Conservation (phyloP, 2,888 invertebrate species). For the Antheraea yamamai region DNA sequence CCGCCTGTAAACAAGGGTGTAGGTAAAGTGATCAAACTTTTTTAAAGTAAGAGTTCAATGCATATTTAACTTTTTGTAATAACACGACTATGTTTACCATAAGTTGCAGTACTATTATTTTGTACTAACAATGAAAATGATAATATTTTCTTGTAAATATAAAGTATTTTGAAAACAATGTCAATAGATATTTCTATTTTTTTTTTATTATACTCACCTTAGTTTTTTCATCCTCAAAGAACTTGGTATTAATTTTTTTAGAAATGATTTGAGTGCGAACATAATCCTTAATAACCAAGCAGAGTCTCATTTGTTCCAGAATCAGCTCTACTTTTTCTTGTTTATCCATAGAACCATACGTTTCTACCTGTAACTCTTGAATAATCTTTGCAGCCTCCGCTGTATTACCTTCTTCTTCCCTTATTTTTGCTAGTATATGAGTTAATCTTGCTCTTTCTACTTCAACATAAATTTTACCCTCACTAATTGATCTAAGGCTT, state of each 20-base stretch:
- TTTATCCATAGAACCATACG: slow-evolving; percentile 99
- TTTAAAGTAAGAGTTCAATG: no score
- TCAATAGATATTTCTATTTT: not conserved
- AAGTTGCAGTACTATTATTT: no score
- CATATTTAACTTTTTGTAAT: no score
- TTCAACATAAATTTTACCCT: slow-evolving; percentile 99
- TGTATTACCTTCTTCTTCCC: slow-evolving; percentile 91
- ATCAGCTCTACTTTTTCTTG: slow-evolving; percentile 98
- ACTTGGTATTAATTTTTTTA: slow-evolving; percentile 98
- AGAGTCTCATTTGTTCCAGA: slow-evolving; percentile 98
- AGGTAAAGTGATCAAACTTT: no score
- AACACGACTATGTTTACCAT: no score
- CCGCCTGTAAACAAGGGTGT: no score
- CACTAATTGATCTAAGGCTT: slow-evolving; percentile 96
- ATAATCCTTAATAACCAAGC: slow-evolving; percentile 97
- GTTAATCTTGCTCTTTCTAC: slow-evolving; percentile 98
- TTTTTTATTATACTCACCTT: slow-evolving; percentile 61
- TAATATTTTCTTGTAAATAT: no score
- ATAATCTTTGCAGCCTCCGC: slow-evolving; percentile 96
- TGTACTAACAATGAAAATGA: no score
- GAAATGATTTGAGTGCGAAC: slow-evolving; percentile 99
- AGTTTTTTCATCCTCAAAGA: slow-evolving; percentile 93
- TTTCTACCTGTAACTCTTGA: slow-evolving; percentile 97
- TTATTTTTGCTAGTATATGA: slow-evolving; percentile 92
- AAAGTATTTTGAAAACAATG: no score